Evolutionary conservation across 2,113 vertebrate genomes (phyloP).

Genomic region (Gallinago undulata): DNA sequence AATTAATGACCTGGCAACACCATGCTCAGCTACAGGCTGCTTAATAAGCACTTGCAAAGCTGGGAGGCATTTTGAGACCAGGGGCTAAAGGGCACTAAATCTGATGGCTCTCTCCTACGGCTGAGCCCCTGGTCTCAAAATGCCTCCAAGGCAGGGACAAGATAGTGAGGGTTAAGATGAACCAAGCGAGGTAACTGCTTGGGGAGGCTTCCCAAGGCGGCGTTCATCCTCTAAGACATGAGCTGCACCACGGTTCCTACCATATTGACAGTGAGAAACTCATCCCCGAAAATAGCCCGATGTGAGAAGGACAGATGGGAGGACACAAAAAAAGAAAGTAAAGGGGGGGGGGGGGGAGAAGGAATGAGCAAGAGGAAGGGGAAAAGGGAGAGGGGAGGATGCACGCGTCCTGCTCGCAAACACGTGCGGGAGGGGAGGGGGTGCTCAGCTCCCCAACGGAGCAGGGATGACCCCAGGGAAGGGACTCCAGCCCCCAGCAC

Average conservation of each 20-base stretch:
- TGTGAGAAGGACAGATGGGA: slow-evolving; percentile 61
- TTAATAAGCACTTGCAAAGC: not conserved
- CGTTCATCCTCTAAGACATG: not conserved
- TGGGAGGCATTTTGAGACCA: not conserved
- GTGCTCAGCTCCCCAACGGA: accelerated
- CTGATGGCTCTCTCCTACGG: too few relatives aligned
- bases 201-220: not conserved
- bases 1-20: not conserved
- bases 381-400: not conserved
- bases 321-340: slow-evolving; percentile 49
- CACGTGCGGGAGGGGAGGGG: not conserved
- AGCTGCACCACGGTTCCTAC: not conserved
- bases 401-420: not conserved
- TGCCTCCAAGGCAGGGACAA: not conserved
- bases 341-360: slow-evolving; percentile 12
- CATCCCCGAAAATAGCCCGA: slow-evolving; percentile 35
- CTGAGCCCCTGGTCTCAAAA: not conserved
- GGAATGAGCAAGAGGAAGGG: not conserved
- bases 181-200: not conserved
- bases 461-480: not conserved
- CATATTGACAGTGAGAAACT: slow-evolving; percentile 53
- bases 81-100: not conserved
- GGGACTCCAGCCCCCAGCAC: not conserved
- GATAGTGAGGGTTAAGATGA: not conserved
- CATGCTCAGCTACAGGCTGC: not conserved